Base-by-base conservation (phyloP, 2,113 vertebrate species). In the Leptosomus discolor region DNA sequence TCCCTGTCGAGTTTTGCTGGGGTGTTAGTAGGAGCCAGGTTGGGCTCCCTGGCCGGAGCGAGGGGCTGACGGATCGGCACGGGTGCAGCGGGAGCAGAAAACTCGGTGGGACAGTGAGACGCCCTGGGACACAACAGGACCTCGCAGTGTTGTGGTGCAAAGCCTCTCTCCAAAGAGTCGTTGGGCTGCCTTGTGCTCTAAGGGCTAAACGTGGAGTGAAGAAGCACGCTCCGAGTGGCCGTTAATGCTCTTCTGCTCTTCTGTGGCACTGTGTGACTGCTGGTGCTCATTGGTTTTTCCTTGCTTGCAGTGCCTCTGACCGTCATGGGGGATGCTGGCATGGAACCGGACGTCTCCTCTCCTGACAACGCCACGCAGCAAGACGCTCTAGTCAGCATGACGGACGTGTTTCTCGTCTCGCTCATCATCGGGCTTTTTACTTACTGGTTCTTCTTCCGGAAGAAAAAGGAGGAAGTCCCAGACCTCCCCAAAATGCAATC, bases 371-470 rank as follows among this genome's bases (percentile, higher is more conserved):
- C 43, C 12, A 89, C 92, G 0, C 98, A 98, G 84, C 98, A 98
- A 12, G 98, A 98, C 70, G 97, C 99, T 19, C 81, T 99, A 29
- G 98, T 99, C 97, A 99, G 99, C 97, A 98, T 94, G 96, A 98
- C 98, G 1, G 99, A 99, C 37, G 48, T 99, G 88, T 97, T 99
- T 80, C 98, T 99, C 90, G 98, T 99, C 95, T 98, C 99, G 0
- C 94, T 99, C 85, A 98, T 99, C n/a, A 68, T 97, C 1, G 99
- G 99, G 5, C 91, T 99, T 15, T 65, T 99, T 8, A 97, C 99
- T 57, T 99, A 99, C 94, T 99, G 99, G 99, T 98, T 99, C 92
- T 97, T 99, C 96, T 99, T 99, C 92, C 98, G 99, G 87, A 99
- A 99, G 98, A 99, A 99, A 94, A 98, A 99, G 8, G 99, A 99